Evolutionary conservation across 2,113 vertebrate species (phyloP).

Genomic region (Guaruba guarouba): DNA sequence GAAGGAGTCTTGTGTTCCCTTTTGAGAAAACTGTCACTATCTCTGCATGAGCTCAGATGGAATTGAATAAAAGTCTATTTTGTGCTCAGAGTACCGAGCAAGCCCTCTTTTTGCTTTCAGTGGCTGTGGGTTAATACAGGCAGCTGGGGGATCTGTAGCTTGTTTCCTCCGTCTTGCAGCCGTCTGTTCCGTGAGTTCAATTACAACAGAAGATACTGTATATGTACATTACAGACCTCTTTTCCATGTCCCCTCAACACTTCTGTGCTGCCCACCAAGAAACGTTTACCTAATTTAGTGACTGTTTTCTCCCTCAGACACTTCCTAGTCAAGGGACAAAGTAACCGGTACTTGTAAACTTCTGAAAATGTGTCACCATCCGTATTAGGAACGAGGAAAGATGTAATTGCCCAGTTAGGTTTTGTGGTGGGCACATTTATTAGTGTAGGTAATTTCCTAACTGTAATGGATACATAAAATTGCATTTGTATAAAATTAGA

Average conservation of each 20-base stretch:
- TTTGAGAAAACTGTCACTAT: conserved; percentile 51
- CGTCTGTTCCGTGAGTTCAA: neutral
- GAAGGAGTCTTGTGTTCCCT: conserved; percentile 46
- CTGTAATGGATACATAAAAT: neutral
- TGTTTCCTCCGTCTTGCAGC: neutral
- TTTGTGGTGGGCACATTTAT: neutral
- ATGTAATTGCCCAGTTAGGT: neutral
- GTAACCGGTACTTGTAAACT: neutral
- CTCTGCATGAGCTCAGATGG: conserved; percentile 47
- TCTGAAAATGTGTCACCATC: neutral
- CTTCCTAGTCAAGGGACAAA: neutral
- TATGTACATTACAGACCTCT: neutral
- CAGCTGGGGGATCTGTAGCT: conserved; percentile 10
- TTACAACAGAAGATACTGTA: neutral
- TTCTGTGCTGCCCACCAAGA: neutral
- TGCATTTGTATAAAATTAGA: neutral
- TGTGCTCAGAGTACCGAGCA: neutral
- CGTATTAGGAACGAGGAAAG: neutral
- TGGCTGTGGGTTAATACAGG: conserved; percentile 35
- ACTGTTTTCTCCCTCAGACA: neutral
- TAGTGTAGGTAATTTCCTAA: neutral
- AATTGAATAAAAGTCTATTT: conserved; percentile 57
- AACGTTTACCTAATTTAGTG: neutral
- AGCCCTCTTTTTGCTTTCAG: neutral
- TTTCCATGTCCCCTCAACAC: neutral